Base-by-base conservation (phyloP, 2,888 invertebrate genomes). In the Macrosiphum euphorbiae region DNA sequence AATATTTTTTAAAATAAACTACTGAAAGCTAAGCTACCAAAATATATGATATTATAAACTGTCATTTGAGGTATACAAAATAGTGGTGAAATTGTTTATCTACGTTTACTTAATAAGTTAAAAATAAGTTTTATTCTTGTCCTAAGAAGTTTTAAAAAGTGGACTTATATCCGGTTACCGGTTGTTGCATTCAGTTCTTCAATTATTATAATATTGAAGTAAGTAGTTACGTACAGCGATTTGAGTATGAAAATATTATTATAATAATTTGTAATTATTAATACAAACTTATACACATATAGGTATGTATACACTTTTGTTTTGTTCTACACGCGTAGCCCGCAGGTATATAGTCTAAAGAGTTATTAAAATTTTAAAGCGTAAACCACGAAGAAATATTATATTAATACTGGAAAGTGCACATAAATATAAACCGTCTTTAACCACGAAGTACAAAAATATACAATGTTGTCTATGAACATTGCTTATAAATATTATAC, bases 361-460 rank as follows among this genome's bases (percentile, higher is more conserved):
- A 20, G 78, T 35, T 78, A 78, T 78, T 78, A 35, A 44, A 44
- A 44, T 44, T 44, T 44, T 44, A 78, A 78, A 78, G 78, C 78
- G 8, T 78, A 78, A 20, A 35, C 13, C 16, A 11, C 86, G 13
- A 44, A 78, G 20, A 78, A 20, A 47, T 28, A 86, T 47, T 86
- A 47, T 86, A 47, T 86, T 88, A 8, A 50, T 88, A 50, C 35
- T 24, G 24, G 10, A 10, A 88, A 35, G 35, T 88, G 35, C 88
- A 58, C 55, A 55, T 88, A 88, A 88, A 88, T 88, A 58, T 88
- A 88, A 88, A 55, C 26, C 41, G 26, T 55, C n/a, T 87, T 88
- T 88, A 35, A 88, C 88, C 41, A 88, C 26, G 41, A 41, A 41
- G 55, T 88, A 88, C 86, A 47, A 47, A 26, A 55, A 58, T 78